Percentiles rank a stretch among this genome's conserved stretches.
Conservation (phyloP, 2,888 invertebrate species). For the Muscina levida region DNA sequence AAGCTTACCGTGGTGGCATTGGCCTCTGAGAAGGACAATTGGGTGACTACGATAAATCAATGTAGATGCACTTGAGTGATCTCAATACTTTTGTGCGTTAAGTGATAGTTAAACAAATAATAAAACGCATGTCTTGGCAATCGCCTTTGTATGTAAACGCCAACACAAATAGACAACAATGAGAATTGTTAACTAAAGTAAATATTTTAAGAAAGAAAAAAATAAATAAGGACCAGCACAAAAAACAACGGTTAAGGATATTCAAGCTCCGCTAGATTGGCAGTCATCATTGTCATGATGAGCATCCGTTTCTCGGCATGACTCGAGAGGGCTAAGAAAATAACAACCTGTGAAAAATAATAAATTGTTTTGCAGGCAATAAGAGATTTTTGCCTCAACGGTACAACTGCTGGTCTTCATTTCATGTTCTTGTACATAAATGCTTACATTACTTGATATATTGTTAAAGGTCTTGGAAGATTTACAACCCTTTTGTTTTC, state of each 20-base stretch:
- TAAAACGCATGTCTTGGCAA: constrained; percentile 38
- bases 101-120: constrained; percentile 61
- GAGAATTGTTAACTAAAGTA: constrained; percentile 49
- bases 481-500: constrained; percentile 61
- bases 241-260: not conserved
- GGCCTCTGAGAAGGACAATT: constrained; percentile 61
- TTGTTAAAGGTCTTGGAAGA: constrained; percentile 58
- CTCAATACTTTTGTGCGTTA: constrained; percentile 1
- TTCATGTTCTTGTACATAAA: constrained; percentile 54
- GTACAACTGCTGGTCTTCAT: constrained; percentile 43
- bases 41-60: not conserved
- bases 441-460: constrained; percentile 61
- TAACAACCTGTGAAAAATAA: constrained; percentile 64
- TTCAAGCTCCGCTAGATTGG: not conserved
- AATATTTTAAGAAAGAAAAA: constrained; percentile 51
- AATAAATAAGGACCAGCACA: not conserved
- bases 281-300: not conserved
- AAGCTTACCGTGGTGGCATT: too few relatives aligned
- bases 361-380: constrained; percentile 50
- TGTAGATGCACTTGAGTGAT: not conserved
- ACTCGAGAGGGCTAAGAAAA: constrained; percentile 48
- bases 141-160: constrained; percentile 12
- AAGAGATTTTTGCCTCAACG: constrained; percentile 31
- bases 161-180: constrained; percentile 50
- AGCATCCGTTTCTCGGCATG: not conserved